Conservation (phyloP, 2,113 vertebrate genomes). For the Ceratotherium simum region DNA sequence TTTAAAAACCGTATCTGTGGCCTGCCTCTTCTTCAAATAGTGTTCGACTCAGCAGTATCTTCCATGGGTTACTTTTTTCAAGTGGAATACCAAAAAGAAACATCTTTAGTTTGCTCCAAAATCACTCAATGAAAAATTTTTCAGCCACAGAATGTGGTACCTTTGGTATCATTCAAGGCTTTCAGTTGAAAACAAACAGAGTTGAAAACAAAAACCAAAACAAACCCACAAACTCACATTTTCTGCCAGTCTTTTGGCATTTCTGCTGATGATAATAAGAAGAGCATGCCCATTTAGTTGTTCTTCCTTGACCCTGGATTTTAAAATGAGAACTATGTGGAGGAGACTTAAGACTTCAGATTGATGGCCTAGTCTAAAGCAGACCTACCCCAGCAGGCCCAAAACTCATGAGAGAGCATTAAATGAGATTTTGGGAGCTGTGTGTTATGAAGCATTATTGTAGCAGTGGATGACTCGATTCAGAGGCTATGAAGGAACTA, state of each 20-base stretch:
- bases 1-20: neutral
- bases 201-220: neutral
- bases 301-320: neutral
- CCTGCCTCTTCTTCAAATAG: neutral
- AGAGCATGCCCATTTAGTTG: rapidly evolving
- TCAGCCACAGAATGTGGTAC: neutral
- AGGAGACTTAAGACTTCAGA: neutral
- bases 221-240: neutral
- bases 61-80: neutral
- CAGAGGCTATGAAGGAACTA: neutral
- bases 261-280: neutral
- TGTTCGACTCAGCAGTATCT: neutral
- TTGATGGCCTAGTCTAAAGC: neutral
- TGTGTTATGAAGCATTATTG: neutral
- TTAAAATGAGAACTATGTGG: neutral
- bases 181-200: neutral
- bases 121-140: neutral
- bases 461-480: neutral
- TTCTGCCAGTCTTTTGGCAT: neutral
- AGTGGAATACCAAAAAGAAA: neutral
- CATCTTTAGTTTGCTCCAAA: neutral
- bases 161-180: neutral
- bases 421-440: neutral
- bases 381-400: neutral
- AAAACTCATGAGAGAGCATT: neutral